Evolutionary conservation across 2,797 vertebrate species (phyloP).

Genomic region (Gymnopithys bicolor): DNA sequence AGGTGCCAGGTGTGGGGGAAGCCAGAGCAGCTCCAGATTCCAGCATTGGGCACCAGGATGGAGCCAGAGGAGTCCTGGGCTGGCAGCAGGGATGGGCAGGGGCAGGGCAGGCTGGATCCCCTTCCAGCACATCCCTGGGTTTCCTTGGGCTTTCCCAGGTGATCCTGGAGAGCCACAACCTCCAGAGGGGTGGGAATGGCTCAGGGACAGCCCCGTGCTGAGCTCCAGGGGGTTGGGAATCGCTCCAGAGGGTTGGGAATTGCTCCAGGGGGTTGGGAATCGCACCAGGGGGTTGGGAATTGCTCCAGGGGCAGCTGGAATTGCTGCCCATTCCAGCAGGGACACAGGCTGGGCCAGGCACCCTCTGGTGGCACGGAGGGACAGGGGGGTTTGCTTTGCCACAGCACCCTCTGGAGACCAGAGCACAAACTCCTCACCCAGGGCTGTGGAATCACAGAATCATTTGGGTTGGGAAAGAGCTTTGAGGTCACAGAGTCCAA

Average conservation of each 20-base stretch:
- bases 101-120: background rate
- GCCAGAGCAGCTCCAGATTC: background rate
- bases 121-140: background rate
- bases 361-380: background rate
- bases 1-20: background rate
- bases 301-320: too few species aligned
- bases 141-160: background rate
- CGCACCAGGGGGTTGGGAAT: accelerated
- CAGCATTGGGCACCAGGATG: background rate
- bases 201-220: background rate
- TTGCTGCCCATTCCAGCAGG: background rate
- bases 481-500: background rate
- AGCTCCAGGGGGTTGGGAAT: background rate
- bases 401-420: background rate
- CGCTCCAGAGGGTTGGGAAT: accelerated
- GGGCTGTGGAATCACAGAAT: background rate
- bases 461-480: background rate
- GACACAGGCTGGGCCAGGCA: background rate
- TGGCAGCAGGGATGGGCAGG: background rate
- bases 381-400: background rate
- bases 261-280: background rate
- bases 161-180: background rate
- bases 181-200: background rate
- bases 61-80: background rate
- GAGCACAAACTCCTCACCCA: background rate